A percentile compares a stretch with the other conserved stretches of the same genome.
Conservation (phyloP, 2,113 vertebrate species). For the Chloropsis cyanopogon region DNA sequence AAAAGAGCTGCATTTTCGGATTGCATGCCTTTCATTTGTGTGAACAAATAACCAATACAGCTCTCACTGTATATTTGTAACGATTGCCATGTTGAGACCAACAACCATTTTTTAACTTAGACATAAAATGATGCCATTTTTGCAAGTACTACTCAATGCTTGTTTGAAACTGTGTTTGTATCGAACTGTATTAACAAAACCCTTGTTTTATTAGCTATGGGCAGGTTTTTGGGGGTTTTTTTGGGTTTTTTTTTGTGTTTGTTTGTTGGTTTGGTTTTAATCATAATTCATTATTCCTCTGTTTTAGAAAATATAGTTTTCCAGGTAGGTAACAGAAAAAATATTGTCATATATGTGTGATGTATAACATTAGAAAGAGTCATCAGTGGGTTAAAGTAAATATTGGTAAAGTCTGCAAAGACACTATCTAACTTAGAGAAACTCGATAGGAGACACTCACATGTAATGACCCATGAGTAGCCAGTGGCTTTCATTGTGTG, state of each 20-base stretch:
- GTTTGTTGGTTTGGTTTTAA: not conserved
- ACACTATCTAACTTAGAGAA: not conserved
- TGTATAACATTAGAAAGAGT: not conserved
- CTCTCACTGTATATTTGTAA: not conserved
- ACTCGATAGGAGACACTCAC: not conserved
- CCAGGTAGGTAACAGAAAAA: not conserved
- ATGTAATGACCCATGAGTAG: not conserved
- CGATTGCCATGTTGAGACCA: not conserved
- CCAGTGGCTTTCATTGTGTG: not conserved
- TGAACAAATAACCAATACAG: not conserved
- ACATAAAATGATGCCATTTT: not conserved
- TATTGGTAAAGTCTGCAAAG: not conserved
- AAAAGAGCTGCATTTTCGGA: not conserved
- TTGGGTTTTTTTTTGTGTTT: not conserved
- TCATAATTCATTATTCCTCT: not conserved
- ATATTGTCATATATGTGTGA: not conserved
- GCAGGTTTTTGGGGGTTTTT: rapidly evolving
- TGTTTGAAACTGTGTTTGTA: not conserved
- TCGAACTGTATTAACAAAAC: not conserved
- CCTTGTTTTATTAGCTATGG: not conserved
- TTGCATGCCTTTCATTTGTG: not conserved
- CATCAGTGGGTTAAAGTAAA: not conserved
- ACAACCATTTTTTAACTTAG: not conserved
- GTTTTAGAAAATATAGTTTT: not conserved
- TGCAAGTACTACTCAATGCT: not conserved